A percentile compares a stretch with the other conserved stretches of the same genome.
Conservation (phyloP, 2,113 vertebrate genomes). For the Strix aluco region DNA sequence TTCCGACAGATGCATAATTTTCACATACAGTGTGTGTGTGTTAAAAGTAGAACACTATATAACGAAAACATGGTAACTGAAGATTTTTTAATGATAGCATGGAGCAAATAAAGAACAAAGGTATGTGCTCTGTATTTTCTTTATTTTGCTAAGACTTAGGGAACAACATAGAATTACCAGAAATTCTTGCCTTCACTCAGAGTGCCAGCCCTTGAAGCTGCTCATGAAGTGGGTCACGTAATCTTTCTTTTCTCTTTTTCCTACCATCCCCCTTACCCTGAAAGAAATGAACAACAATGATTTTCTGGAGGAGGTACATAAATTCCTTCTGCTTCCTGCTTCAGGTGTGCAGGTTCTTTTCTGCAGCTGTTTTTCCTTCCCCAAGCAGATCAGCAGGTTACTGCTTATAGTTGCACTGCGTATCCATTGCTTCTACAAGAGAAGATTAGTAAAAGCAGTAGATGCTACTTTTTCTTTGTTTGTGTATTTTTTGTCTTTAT, state of each 20-base stretch:
- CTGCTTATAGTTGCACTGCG: fast-evolving
- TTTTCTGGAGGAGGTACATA: background rate
- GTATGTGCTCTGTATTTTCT: background rate
- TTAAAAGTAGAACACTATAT: background rate
- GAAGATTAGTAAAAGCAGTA: background rate
- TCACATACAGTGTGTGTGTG: background rate
- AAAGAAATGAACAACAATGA: background rate
- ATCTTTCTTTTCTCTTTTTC: background rate
- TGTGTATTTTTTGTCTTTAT: background rate
- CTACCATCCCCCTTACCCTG: fast-evolving
- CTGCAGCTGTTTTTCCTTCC: background rate
- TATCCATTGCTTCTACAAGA: background rate
- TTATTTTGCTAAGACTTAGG: background rate
- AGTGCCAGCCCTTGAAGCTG: background rate
- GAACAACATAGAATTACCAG: background rate
- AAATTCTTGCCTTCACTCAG: background rate
- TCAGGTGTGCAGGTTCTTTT: background rate
- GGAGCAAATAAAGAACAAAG: background rate
- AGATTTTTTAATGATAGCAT: background rate
- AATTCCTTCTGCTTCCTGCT: background rate
- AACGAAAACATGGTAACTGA: background rate
- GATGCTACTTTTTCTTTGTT: background rate
- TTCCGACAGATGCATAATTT: background rate
- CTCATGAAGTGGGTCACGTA: fast-evolving
- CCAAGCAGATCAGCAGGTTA: background rate